Evolutionary conservation across 2,113 vertebrate genomes (phyloP).

Genomic region (Varanus salvator): DNA sequence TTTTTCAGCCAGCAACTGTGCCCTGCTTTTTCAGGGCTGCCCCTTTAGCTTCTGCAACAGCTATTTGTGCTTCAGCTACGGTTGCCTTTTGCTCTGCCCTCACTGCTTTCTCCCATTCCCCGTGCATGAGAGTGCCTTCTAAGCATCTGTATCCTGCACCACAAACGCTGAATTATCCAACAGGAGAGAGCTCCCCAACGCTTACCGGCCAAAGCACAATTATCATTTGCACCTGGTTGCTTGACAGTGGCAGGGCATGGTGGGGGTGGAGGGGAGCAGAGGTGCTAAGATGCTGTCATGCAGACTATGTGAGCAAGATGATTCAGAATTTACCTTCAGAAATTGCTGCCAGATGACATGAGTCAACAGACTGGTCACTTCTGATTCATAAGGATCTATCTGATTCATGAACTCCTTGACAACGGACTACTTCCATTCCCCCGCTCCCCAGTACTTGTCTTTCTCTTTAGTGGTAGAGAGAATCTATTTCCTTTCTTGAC

Average conservation of each 20-base stretch:
- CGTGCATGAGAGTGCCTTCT: conserved; percentile 6
- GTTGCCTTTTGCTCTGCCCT: background rate
- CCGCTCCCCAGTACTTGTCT: background rate
- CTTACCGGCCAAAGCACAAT: conserved; percentile 8
- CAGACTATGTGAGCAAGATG: background rate
- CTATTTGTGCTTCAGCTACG: background rate
- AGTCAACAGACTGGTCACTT: background rate
- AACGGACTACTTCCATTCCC: background rate
- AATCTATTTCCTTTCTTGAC: background rate
- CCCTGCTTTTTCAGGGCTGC: too few species aligned
- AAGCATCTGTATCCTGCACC: background rate
- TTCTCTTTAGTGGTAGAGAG: background rate
- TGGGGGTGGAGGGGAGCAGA: too few species aligned
- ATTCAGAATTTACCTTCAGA: background rate
- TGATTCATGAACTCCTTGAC: background rate
- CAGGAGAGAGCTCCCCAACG: conserved; percentile 5
- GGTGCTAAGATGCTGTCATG: too few species aligned
- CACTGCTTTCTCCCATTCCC: background rate
- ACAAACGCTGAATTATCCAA: background rate
- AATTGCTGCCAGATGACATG: background rate
- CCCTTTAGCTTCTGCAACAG: too few species aligned
- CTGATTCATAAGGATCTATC: too few species aligned
- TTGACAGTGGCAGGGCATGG: background rate
- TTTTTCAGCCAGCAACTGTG: too few species aligned
- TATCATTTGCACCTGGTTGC: background rate